Base-by-base conservation (phyloP, 2,797 vertebrate species). In the Melopsittacus undulatus region DNA sequence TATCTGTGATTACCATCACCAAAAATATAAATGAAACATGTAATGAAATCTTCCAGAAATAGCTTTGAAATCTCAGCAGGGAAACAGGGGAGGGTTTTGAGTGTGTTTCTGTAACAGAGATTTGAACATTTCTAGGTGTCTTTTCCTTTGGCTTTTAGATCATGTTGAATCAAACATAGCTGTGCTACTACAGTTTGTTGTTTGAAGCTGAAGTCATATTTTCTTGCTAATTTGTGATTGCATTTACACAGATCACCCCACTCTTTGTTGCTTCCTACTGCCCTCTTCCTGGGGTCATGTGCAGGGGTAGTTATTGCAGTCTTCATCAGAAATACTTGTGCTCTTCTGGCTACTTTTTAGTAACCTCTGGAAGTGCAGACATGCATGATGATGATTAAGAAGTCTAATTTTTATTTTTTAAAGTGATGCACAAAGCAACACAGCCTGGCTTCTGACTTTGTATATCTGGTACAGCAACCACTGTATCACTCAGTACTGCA, bases 261-360 rank as follows among this genome's bases (percentile, higher is more conserved):
- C 19, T 67, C 9, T 10, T 63, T 16, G 22, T 27, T 59, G 18
- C 20, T 88, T 80, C 45, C 43, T 61, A 34, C n/a, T 59, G 19
- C 6, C 10, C 19, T 5, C 11, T 75, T 78, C 15, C 21, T 18
- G 20, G 18, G 13, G 34, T 43, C 11, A 48, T 0, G 1, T 16
- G 23, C 21, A 69, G 1, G 1, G 11, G 14, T 8, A n/a, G 6
- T 9, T 40, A 23, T 19, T 81, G 36, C 26, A 27, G 13, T 49
- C 38, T 56, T 79, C 48, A 16, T 66, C 11, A 42, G 24, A 67
- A 76, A 68, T n/a, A 40, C 3, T 68, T 48, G 49, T 72, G 13
- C 9, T 56, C 17, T 82, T 88, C 62, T 61, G 10, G 9, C 16
- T 89, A n/a, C 56, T 86, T 38, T 69, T 46, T 43, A n/a, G 23